Percentiles rank a stretch among this genome's conserved stretches.
Conservation (phyloP, 2,888 invertebrate genomes). For the Gymnocheta viridis region DNA sequence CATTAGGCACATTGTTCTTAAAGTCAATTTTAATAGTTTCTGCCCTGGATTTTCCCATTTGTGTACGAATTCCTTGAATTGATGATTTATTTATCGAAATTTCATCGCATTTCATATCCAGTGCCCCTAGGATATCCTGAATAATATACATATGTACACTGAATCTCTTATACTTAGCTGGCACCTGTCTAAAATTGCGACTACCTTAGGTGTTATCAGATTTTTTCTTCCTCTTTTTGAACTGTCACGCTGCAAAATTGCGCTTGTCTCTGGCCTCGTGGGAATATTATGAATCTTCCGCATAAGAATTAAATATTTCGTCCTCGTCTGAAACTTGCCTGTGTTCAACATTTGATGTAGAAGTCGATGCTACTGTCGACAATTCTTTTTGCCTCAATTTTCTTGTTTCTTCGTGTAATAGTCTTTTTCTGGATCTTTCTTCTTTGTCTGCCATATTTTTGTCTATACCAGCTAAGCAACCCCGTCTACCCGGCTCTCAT, state of each 20-base stretch:
- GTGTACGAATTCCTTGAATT: background rate
- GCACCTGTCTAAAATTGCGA: background rate
- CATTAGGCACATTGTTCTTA: background rate
- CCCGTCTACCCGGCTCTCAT: slow-evolving; percentile 47
- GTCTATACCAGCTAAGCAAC: slow-evolving; percentile 48
- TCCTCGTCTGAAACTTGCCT: too few relatives aligned
- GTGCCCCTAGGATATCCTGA: too few relatives aligned
- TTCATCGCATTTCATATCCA: background rate
- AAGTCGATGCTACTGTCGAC: background rate
- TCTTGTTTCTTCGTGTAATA: background rate
- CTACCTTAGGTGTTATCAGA: background rate
- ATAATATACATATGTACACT: too few relatives aligned
- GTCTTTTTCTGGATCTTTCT: slow-evolving; percentile 26
- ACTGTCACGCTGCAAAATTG: background rate
- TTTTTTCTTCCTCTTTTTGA: background rate
- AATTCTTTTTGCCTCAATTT: too few relatives aligned
- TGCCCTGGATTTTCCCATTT: background rate
- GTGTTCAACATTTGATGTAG: slow-evolving; percentile 2
- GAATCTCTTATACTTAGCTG: background rate
- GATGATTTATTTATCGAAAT: background rate
- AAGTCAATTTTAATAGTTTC: background rate
- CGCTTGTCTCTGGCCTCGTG: background rate
- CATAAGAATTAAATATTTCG: background rate
- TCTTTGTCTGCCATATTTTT: slow-evolving; percentile 42
- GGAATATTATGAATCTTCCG: slow-evolving; percentile 3